Evolutionary conservation across 2,888 invertebrate species (phyloP), one percentile per base, ranked within the genome.

Genomic region (Notocelia uddmanniana): DNA sequence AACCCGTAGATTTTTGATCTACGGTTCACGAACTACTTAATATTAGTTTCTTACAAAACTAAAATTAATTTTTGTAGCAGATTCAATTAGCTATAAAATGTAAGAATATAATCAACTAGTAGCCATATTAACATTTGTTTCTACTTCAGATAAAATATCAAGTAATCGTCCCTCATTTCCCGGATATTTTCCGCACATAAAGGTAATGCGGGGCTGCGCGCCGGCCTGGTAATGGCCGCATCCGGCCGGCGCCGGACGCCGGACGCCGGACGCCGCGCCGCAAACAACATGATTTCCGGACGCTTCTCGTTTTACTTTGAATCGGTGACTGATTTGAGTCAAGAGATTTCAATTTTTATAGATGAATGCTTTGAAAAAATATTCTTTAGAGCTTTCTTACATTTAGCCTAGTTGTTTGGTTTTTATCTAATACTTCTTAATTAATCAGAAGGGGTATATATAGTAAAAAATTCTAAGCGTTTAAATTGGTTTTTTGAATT

Each of bases 181-280:
- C 10, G 6, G 11, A 11, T 6, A 26, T 6, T 1, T 50, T n/a
- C 48, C 31, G 19, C 37, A 50, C 52, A 52, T 34, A 63, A 52
- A 63, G 62, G 63, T 63, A 63, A 63, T 34, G 50, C 45, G 23
- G 9, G 11, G 59, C n/a, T 50, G 19, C 19, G 26, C 50, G 34
- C 13, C 18, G 10, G 18, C 34, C 63, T 52, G 52, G 52, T 63
- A 63, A 63, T 21, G 63, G 34, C 31, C 63, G 34, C 19, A 21
- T 63, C 63, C 63, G 63, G 63, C 45, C 60, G 26, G 45, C 48
- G 45, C 6, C 60, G 13, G 48, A 13, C 37, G 19, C 19, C 37
- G 34, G 37, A 34, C 21, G 15, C 55, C 50, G 50, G 50, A 50
- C 19, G 19, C 19, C 18, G 50, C 19, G 19, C 19, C 50, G 10